phyloP scores from a whole-genome alignment of 2,888 invertebrate genomes.

The Caenorhabditis becei region DNA sequence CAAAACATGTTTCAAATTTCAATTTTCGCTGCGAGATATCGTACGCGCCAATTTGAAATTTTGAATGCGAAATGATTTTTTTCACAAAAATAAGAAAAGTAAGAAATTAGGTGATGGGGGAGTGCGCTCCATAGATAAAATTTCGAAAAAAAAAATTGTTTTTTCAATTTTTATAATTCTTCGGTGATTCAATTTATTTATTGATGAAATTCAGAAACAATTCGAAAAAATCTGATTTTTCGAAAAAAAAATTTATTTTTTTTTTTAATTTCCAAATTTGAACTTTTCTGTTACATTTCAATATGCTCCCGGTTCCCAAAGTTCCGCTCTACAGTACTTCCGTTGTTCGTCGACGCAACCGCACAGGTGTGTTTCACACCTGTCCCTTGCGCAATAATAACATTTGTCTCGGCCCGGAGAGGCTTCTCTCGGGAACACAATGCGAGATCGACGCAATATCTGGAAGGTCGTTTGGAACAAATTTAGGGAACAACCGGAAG shows the following conservation, averaged over 20 bases:
- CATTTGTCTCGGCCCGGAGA: no score
- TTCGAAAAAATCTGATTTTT: background rate
- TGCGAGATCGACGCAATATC: background rate
- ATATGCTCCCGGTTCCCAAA: background rate
- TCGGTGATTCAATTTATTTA: no score
- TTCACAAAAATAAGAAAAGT: no score
- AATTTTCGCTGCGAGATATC: no score
- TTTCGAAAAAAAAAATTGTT: slow-evolving; percentile 4
- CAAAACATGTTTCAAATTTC: no score
- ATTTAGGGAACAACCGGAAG: background rate
- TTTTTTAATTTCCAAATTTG: slow-evolving; percentile 5
- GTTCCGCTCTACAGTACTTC: no score
- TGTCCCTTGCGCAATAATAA: background rate
- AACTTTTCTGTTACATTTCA: background rate
- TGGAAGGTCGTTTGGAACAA: background rate
- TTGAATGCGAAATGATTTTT: no score
- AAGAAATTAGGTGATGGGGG: no score
- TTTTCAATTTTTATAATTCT: background rate
- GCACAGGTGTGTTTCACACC: background rate
- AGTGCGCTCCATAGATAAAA: no score
- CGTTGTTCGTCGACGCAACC: no score
- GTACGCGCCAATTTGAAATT: no score
- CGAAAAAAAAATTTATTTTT: background rate
- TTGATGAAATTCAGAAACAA: background rate
- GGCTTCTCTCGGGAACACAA: background rate